These are phyloP conservation scores for Folsomia candida DNA, from an alignment of 2,888 invertebrate genomes.

Conservation along the genomic window DNA sequence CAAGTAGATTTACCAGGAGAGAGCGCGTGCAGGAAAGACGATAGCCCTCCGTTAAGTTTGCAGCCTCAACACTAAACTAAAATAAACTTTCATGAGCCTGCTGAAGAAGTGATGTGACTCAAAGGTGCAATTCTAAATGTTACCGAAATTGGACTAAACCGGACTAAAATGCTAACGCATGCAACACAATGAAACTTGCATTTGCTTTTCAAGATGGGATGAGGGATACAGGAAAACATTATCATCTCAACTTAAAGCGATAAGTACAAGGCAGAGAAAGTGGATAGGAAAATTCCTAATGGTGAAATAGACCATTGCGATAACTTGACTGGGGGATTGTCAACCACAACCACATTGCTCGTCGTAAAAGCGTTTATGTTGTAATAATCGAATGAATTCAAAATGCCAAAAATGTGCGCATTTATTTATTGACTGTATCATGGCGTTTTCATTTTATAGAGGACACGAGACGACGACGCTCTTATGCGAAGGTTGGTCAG, in stretches of 20 bases:
- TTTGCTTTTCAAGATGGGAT: background rate
- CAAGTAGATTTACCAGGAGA: background rate
- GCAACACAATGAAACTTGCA: background rate
- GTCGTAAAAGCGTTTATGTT: background rate
- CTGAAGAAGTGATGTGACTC: constrained; percentile 47
- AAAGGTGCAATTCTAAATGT: constrained; percentile 51
- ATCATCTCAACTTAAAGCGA: background rate
- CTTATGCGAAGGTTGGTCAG: too few relatives aligned
- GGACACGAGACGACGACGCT: too few relatives aligned
- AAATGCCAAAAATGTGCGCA: background rate
- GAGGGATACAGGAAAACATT: background rate
- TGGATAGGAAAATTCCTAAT: background rate
- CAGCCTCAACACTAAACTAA: constrained; percentile 36
- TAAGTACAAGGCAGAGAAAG: background rate
- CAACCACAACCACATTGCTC: background rate
- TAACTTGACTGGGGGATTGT: background rate
- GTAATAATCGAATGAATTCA: background rate
- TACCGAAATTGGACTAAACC: constrained; percentile 51
- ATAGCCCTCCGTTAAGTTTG: background rate
- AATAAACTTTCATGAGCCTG: constrained; percentile 48
- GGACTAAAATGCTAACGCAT: constrained; percentile 13
- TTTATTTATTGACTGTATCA: too few relatives aligned
- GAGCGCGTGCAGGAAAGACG: background rate
- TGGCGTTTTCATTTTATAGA: background rate
- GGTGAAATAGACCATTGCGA: background rate